Base-by-base conservation (phyloP, 2,888 invertebrate species). In the Drosophila barbarae region DNA sequence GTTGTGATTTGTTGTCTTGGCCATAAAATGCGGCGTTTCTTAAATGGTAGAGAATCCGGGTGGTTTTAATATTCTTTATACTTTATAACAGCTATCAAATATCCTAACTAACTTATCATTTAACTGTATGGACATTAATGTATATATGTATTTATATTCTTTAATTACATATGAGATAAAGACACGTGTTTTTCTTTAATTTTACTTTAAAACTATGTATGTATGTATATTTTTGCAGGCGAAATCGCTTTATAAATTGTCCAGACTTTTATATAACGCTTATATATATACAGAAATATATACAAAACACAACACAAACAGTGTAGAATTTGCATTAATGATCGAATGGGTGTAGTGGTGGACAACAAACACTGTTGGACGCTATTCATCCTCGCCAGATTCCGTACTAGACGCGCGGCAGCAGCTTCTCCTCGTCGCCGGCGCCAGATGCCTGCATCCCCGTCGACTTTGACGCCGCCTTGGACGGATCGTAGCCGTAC, bases 401-500 rank as follows among this genome's bases (percentile, higher is more conserved):
- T 47, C 49, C 21, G 34, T 15, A 39, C 58, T 68, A 78, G 64
- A 86, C 85, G 53, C 84, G 84, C 46, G 88, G 83, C 72, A 88
- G 59, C 10, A 88, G 71, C 67, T 87, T 86, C 55, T 88, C 87
- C 51, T 84, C 80, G 15, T 87, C 87, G 13, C 18, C 30, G 35
- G 47, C 52, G n/a, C 52, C 13, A 7, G 8, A 13, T 4, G 30
- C 26, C 7, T 54, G 32, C 47, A 59, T 59, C 9, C 54, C 39
- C 39, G 30, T 32, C 28, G 58, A 23, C 32, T 84, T 84, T 3
- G 56, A 18, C 2, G 36, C 59, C 0, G 74, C 30, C 18, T 85
- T 84, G 2, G 82, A 92, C 3, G 95, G 95, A 76, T 93, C 93
- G 87, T 95, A 94, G 56, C 96, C 94, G 88, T 99, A 99, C 78